A percentile compares a stretch with the other conserved stretches of the same genome.
These are phyloP conservation scores for Anableps anableps DNA, from an alignment of 2,797 vertebrate genomes.

Conservation along the genomic window DNA sequence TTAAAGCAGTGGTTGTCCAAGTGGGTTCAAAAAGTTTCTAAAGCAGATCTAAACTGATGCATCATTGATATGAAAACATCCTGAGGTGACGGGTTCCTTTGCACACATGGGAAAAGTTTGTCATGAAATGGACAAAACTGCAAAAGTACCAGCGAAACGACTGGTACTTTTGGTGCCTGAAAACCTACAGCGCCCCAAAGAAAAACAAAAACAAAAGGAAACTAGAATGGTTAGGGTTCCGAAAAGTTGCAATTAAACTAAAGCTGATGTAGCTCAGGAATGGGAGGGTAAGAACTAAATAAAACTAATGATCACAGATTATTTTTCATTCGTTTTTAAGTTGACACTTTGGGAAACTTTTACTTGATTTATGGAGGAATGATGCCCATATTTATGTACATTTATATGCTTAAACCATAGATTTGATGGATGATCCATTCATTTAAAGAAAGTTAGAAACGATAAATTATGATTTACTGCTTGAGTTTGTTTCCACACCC, in stretches of 20 bases:
- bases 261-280: neutral
- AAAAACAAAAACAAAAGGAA: too few relatives aligned
- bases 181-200: neutral
- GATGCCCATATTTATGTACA: neutral
- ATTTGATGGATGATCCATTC: neutral
- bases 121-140: too few relatives aligned
- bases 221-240: too few relatives aligned
- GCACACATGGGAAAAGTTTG: too few relatives aligned
- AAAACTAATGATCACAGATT: neutral
- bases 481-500: neutral
- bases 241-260: too few relatives aligned
- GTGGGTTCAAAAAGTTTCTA: too few relatives aligned
- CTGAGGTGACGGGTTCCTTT: too few relatives aligned
- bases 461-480: neutral
- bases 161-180: neutral
- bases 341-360: neutral
- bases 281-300: neutral
- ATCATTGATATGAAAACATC: too few relatives aligned
- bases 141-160: too few relatives aligned
- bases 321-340: neutral
- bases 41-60: too few relatives aligned
- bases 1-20: too few relatives aligned
- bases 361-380: neutral
- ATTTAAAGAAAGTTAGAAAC: too few relatives aligned
- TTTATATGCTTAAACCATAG: neutral